These are phyloP conservation scores for Halesus radiatus DNA, from an alignment of 1,140 invertebrate genomes.

Conservation along the genomic window DNA sequence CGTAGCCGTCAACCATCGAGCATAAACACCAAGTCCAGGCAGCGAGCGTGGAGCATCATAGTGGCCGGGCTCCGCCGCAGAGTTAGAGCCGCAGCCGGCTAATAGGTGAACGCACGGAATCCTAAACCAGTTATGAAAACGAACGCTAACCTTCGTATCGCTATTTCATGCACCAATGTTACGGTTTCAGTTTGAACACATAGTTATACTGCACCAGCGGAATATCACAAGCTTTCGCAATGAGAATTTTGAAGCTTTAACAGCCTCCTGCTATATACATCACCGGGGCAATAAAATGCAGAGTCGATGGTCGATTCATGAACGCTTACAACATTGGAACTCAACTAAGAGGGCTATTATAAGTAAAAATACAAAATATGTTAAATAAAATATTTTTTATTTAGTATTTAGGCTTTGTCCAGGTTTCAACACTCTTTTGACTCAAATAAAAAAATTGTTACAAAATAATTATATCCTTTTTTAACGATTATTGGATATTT, in stretches of 20 bases:
- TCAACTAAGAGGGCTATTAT: no score
- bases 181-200: conserved; percentile 43
- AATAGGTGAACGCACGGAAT: conserved; percentile 41
- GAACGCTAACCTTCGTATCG: conserved; percentile 51
- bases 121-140: conserved; percentile 58
- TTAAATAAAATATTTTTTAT: no score
- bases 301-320: no score
- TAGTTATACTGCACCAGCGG: neutral
- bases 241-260: neutral
- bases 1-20: no score
- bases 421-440: no score
- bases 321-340: no score
- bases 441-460: no score
- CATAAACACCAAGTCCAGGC: neutral
- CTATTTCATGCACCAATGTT: conserved; percentile 54
- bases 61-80: neutral
- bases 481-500: no score
- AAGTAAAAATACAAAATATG: no score
- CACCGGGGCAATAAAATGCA: neutral
- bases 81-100: neutral
- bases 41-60: neutral
- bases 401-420: no score
- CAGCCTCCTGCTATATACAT: neutral
- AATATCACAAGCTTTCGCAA: neutral
- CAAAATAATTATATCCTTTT: no score